Evolutionary conservation across 2,113 vertebrate genomes (phyloP), one percentile per base, ranked within the genome.

Genomic region (Meriones unguiculatus): DNA sequence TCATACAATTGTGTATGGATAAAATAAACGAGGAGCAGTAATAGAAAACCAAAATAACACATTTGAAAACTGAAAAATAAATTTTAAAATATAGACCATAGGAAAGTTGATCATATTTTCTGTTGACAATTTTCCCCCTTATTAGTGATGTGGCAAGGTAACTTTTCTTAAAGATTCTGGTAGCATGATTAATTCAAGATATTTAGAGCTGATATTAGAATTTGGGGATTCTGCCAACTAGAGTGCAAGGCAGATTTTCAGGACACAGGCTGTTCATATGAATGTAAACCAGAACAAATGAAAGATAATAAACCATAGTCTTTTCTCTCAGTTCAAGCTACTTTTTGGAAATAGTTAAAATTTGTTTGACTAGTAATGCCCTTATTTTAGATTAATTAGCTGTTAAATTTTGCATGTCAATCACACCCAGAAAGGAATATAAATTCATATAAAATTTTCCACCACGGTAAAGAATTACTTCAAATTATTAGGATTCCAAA

Each of bases 381-480:
- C 87, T 95, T 94, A 97, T 96, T 98, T 98, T 96, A 95, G 54
- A 97, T 98, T 98, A 97, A 91, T 90, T 80, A 95, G 95, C n/a
- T 97, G 87, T 76, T 97, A 73, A 94, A 65, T 94, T 97, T 73
- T 97, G 57, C 94, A 50, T 89, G 46, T 97, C 91, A 97, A 82
- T 96, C 78, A 97, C 98, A 97, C 95, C 46, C 97, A 97, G 46
- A 81, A 57, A 98, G 30, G 38, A 50, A 81, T 8, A 84, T 41
- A 97, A 97, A 97, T 94, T 76, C 93, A 80, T 87, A 25, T 20
- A 1, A 8, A n/a, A 76, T 95, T 94, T 92, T 65, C 9, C 69
- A 35, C 77, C 67, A 96, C 95, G 35, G 38, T 96, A 81, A 95
- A 89, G 97, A 89, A 54, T 81, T 93, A n/a, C 24, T 95, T 72